phyloP scores from a whole-genome alignment of 1,140 invertebrate species.

The Caerostris darwini region DNA sequence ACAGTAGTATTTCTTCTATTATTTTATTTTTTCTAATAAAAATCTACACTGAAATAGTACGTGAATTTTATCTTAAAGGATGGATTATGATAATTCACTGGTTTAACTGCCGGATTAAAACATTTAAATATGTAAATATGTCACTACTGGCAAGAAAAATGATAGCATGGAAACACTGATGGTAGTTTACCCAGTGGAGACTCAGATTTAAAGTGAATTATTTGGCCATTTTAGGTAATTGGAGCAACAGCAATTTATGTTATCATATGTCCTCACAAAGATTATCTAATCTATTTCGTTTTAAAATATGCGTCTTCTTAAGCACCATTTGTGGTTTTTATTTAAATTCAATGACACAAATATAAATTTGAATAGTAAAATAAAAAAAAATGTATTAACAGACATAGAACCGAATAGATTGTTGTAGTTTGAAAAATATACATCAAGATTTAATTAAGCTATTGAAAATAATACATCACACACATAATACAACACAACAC shows the following conservation, averaged over 20 bases:
- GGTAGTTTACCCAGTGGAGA: not conserved
- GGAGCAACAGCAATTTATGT: not conserved
- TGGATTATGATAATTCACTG: constrained; percentile 6
- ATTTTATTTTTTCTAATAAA: not conserved
- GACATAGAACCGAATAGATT: too few species aligned
- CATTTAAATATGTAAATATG: not conserved
- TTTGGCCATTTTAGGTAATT: not conserved
- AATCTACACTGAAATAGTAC: not conserved
- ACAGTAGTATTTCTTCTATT: not conserved
- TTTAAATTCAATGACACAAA: too few species aligned
- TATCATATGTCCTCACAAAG: not conserved
- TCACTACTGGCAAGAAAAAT: not conserved
- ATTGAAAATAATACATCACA: too few species aligned
- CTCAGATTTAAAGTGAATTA: not conserved
- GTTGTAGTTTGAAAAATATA: too few species aligned
- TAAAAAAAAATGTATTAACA: too few species aligned
- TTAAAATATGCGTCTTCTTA: too few species aligned
- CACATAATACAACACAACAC: too few species aligned
- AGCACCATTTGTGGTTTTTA: too few species aligned
- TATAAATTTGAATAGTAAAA: too few species aligned
- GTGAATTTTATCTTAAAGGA: not conserved
- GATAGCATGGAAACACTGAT: not conserved
- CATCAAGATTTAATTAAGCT: too few species aligned
- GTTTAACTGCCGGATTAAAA: not conserved
- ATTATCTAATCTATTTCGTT: too few species aligned